These are phyloP conservation scores for Argyra leucocephala DNA, from an alignment of 2,888 invertebrate genomes.

Conservation along the genomic window DNA sequence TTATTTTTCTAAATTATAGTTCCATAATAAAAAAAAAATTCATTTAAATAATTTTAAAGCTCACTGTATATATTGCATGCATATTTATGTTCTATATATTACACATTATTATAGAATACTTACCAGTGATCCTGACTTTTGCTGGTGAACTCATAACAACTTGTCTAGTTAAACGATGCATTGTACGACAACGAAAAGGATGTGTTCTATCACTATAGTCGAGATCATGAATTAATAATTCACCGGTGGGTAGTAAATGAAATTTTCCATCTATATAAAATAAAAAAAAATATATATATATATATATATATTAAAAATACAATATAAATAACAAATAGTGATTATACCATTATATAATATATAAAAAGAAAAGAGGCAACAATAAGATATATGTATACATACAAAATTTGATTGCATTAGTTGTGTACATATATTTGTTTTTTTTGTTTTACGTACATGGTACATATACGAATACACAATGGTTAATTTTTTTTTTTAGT, in stretches of 20 bases:
- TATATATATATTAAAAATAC: not conserved
- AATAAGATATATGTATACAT: no score
- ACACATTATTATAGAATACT: constrained; percentile 31
- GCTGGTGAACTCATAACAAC: constrained; percentile 60
- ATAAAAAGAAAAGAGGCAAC: no score
- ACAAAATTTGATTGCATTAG: no score
- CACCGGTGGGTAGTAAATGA: constrained; percentile 63
- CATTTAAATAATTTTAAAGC: not conserved
- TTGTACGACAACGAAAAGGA: constrained; percentile 61
- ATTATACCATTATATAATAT: not conserved
- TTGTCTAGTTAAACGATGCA: constrained; percentile 63
- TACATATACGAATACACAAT: no score
- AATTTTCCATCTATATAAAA: constrained; percentile 59
- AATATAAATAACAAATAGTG: not conserved
- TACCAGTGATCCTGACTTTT: constrained; percentile 60
- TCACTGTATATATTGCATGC: not conserved
- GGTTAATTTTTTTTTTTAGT: no score
- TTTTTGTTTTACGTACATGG: no score
- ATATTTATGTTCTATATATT: not conserved
- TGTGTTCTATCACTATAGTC: constrained; percentile 65
- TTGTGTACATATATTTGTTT: no score
- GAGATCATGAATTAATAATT: constrained; percentile 62
- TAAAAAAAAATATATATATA: constrained; percentile 8
- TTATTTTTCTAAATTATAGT: no score
- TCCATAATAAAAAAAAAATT: not conserved